Evolutionary conservation across 2,113 vertebrate species (phyloP).

Genomic region (Anolis sagrei): DNA sequence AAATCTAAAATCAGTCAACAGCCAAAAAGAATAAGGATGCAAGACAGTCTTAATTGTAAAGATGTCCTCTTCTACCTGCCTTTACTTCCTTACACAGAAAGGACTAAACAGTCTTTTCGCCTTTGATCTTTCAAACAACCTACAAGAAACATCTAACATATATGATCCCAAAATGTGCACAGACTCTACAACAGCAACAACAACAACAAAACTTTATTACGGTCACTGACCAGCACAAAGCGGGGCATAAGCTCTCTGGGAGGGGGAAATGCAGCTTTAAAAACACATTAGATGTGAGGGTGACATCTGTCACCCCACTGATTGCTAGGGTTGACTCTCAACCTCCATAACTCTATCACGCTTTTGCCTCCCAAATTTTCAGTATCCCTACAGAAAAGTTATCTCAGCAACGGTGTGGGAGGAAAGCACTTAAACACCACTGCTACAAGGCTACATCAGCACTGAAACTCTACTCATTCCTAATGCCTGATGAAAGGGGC

Average conservation of each 20-base stretch:
- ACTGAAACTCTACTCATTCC: slow-evolving; percentile 4
- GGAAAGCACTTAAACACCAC: slow-evolving; percentile 25
- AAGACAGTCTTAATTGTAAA: not conserved
- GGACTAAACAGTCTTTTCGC: not conserved
- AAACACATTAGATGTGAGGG: too few relatives aligned
- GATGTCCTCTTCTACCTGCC: not conserved
- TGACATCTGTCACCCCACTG: too few relatives aligned
- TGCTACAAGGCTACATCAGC: slow-evolving; percentile 10
- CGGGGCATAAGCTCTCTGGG: too few relatives aligned
- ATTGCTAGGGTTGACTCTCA: too few relatives aligned
- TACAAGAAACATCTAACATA: not conserved
- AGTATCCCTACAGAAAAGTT: not conserved
- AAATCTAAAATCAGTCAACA: not conserved
- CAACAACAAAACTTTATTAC: too few relatives aligned
- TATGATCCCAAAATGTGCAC: not conserved
- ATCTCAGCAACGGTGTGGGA: slow-evolving; percentile 6
- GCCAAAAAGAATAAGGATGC: not conserved
- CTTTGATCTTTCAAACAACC: not conserved
- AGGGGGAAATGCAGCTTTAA: too few relatives aligned
- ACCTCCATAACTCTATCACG: not conserved
- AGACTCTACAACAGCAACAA: too few relatives aligned
- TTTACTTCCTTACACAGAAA: not conserved
- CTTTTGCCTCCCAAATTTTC: slow-evolving; percentile 2
- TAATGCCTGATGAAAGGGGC: not conserved
- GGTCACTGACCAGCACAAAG: too few relatives aligned